A percentile compares a stretch with the other conserved stretches of the same genome.
Conservation (phyloP, 2,113 vertebrate species). For the Eleginops maclovinus region DNA sequence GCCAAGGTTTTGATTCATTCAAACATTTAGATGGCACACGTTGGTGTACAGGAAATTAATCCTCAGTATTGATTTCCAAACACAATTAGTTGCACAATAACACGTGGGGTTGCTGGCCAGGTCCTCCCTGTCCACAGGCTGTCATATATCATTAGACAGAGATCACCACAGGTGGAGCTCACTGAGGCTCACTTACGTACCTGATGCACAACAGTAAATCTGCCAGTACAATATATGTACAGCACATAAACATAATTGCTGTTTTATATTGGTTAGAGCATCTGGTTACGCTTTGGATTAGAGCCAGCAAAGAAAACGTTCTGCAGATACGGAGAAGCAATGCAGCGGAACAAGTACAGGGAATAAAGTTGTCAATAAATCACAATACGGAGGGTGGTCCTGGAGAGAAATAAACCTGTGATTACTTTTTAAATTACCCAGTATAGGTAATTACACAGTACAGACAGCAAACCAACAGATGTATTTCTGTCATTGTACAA, state of each 20-base stretch:
- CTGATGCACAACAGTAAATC: background rate
- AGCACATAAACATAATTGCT: background rate
- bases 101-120: background rate
- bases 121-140: background rate
- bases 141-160: constrained; percentile 24
- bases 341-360: background rate
- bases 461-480: background rate
- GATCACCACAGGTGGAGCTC: constrained; percentile 11
- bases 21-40: constrained; percentile 6
- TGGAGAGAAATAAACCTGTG: background rate
- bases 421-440: background rate
- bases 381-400: too few species aligned
- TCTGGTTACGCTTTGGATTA: background rate
- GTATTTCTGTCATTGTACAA: background rate
- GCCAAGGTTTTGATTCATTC: constrained; percentile 40
- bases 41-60: constrained; percentile 53
- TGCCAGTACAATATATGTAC: background rate
- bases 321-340: background rate
- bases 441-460: background rate
- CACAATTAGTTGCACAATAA: constrained; percentile 47
- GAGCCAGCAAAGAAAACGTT: background rate
- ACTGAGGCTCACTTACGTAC: background rate
- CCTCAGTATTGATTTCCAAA: constrained; percentile 41
- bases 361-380: background rate
- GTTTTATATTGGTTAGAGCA: background rate